These are phyloP conservation scores for Troglohyphantes excavatus DNA, from an alignment of 2,888 invertebrate species.

Conservation along the genomic window DNA sequence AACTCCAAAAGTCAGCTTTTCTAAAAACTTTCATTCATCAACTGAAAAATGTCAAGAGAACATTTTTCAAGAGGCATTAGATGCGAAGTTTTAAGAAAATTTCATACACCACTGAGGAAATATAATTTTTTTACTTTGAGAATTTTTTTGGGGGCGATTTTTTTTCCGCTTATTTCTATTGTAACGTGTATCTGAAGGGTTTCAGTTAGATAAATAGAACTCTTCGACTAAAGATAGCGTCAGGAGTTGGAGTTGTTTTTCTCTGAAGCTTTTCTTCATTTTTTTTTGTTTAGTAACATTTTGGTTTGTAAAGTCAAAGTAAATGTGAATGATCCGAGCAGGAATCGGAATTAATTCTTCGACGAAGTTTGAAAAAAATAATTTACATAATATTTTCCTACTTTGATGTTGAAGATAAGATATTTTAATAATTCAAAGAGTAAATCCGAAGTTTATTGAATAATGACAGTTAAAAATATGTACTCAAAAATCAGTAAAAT, in stretches of 20 bases:
- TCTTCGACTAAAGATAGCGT: slow-evolving; percentile 31
- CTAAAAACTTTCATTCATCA: slow-evolving; percentile 64
- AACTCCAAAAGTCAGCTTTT: slow-evolving; percentile 53
- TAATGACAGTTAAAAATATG: too few species aligned
- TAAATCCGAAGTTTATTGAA: too few species aligned
- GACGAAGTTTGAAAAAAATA: too few species aligned
- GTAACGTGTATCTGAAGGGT: slow-evolving; percentile 9
- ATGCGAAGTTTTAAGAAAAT: slow-evolving; percentile 47
- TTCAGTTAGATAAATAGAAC: slow-evolving; percentile 61
- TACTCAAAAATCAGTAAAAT: too few species aligned
- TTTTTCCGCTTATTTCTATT: neutral
- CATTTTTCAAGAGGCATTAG: slow-evolving; percentile 65
- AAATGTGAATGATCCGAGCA: slow-evolving; percentile 27
- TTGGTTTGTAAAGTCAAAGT: slow-evolving; percentile 7
- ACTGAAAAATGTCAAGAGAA: slow-evolving; percentile 45
- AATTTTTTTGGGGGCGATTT: neutral
- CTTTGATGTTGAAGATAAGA: too few species aligned
- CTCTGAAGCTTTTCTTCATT: neutral
- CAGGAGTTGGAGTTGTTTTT: slow-evolving; percentile 8
- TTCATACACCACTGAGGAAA: slow-evolving; percentile 32
- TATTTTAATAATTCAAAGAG: too few species aligned
- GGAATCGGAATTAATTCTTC: too few species aligned
- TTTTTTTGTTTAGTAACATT: neutral
- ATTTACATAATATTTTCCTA: too few species aligned
- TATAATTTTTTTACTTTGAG: slow-evolving; percentile 32